Base-by-base conservation (phyloP, 1,140 invertebrate genomes). In the Conopomorpha cramerella region DNA sequence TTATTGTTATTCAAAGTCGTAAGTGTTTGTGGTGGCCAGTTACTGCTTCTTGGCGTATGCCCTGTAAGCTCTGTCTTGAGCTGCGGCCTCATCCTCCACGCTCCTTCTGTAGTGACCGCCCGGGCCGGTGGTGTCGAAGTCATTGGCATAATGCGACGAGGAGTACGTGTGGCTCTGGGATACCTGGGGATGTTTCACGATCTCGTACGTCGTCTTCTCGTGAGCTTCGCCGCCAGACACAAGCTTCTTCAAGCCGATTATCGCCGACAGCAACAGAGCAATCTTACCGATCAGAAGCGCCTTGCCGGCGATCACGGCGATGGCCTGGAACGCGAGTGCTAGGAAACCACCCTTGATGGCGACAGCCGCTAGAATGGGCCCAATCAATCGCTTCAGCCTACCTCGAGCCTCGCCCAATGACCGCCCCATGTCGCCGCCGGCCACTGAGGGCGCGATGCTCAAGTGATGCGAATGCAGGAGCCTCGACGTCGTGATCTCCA, bases 141-240 rank as follows among this genome's bases (percentile, higher is more conserved):
- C 82, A 45, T 82, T 83, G 27, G 87, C 87, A 41, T 87, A 84
- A 59, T 88, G 87, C 8, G 82, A 82, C 4, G 84, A 83, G 1
- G 88, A 89, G 52, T 91, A 89, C 2, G 87, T 86, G 45, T 91
- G 87, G 47, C 82, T 82, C 58, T 88, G 86, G 25, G 84, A 87
- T 34, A 89, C 84, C 46, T 90, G 84, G n/a, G 89, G 89, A 68
- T 90, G 86, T 60, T 92, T 91, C 11, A 92, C 85, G 55, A 92
- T 90, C 68, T 91, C 89, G 50, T 90, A 89, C 8, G 89, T 90
- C 2, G 88, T 91, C 60, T 90, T 91, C 53, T 90, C 88, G 31
- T 84, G 80, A 11, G 80, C 79, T 38, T 82, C 80, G 2, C 78
- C 79, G 23, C 77, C 67, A 3, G 82, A 77, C 0, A 88, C 81